Evolutionary conservation across 2,113 vertebrate genomes (phyloP), one percentile per base, ranked within the genome.

Genomic region (Percina caprodes): DNA sequence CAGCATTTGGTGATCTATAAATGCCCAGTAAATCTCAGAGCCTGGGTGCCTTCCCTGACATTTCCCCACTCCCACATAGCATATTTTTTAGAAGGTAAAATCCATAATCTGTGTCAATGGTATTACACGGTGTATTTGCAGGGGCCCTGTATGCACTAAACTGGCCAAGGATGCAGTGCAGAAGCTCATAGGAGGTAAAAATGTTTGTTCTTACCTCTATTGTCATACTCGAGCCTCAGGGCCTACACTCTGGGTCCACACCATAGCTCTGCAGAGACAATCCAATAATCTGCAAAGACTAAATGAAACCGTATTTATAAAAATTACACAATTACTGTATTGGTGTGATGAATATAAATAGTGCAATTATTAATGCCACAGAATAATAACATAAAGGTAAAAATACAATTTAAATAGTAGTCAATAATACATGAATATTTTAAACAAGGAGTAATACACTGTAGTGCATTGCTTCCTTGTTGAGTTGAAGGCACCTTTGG

Each of bases 61-160:
- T 95, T 95, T 94, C 86, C 89, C 90, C 76, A 87, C 91, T 92
- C 83, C 90, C 85, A 89, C 92, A 92, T 91, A 94, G 89, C 86
- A 90, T 92, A 94, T 94, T 94, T 93, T 94, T 93, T 91, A 91
- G 77, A 85, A 93, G 92, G 92, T 84, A 91, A 94, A 95, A 96
- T 95, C 94, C 79, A 95, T 95, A 95, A 94, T 90, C 84, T 94
- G 89, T 94, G 94, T 94, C 93, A 94, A 95, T 93, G 93, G 92
- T 92, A 94, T 95, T 92, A 94, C 92, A 94, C 79, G 33, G 80
- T 84, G 84, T 86, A 92, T 89, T 85, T 91, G 84, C 91, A 86
- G 83, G 90, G 92, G 79, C 21, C 39, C 75, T 60, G 48, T 62
- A 73, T n/a, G 75, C 86, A 88, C 80, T 82, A 82, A 90, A 90